Evolutionary conservation across 1,140 invertebrate species (phyloP).

Genomic region (Thalassaphorura encarpata): DNA sequence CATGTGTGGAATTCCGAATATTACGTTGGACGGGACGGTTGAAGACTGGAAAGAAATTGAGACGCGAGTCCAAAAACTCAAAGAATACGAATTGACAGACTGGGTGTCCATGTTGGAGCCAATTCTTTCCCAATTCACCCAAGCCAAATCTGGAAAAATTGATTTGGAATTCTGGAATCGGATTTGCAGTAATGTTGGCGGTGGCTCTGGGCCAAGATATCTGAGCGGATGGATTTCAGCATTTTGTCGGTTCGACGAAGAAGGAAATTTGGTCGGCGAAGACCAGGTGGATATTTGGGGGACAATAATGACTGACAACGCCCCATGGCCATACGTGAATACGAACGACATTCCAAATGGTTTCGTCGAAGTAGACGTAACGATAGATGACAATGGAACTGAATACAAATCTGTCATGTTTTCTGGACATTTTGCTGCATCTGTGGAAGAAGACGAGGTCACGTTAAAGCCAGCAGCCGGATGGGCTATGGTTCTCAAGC

Average conservation of each 20-base stretch:
- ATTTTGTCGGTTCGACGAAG: slow-evolving; percentile 3
- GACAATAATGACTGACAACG: too few relatives aligned
- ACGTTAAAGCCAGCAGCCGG: not conserved
- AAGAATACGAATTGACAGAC: slow-evolving; percentile 3
- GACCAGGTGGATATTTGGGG: too few relatives aligned
- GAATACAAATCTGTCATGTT: slow-evolving; percentile 5
- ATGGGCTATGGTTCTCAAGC: slow-evolving; percentile 3
- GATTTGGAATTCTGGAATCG: slow-evolving; percentile 22
- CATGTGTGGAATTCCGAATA: slow-evolving; percentile 16
- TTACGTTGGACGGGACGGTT: slow-evolving; percentile 15
- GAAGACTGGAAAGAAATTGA: slow-evolving; percentile 18
- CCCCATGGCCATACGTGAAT: not conserved
- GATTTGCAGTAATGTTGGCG: slow-evolving; percentile 6
- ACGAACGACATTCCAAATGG: not conserved
- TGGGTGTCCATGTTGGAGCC: slow-evolving; percentile 12
- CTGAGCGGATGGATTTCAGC: slow-evolving; percentile 19
- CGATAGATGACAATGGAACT: not conserved
- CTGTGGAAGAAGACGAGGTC: not conserved
- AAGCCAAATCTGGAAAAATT: slow-evolving; percentile 11
- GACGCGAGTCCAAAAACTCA: slow-evolving; percentile 7
- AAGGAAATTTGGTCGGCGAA: slow-evolving; percentile 6
- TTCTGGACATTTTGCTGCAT: slow-evolving; percentile 3
- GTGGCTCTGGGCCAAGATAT: not conserved
- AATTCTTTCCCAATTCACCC: slow-evolving; percentile 17
- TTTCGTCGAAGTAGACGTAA: slow-evolving; percentile 10